Evolutionary conservation across 2,797 vertebrate genomes (phyloP), one percentile per base, ranked within the genome.

Genomic region (Rhodeus uyekii): DNA sequence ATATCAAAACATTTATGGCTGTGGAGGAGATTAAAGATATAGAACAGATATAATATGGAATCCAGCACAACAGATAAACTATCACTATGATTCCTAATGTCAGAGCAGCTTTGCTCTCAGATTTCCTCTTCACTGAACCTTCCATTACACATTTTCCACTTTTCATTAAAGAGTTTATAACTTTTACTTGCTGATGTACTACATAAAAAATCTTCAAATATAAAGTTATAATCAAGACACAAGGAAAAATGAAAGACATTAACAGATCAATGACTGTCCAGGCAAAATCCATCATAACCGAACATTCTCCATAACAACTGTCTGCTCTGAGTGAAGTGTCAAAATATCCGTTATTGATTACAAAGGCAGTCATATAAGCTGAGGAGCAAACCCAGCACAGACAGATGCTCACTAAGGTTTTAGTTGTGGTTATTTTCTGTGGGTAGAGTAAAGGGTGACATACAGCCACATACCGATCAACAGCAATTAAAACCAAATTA

Each of bases 51-150:
- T 9, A 78, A 3, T 39, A 19, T 0, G 77, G 76, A 14, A 78
- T 39, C 4, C 0, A 80, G 13, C 24, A 71, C 0, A 80, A 3
- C 50, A 80, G 50, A 71, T 80, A 44, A 71, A 24, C 50, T 0
- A 2, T 10, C 19, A 80, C 78, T 50, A 78, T 53, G 61, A 78
- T 55, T 29, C 76, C 76, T 53, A 78, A 53, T 48, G 76, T 78
- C 8, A 78, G n/a, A 19, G 76, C 63, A 53, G 63, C 76, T 38
- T 78, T 78, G 0, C 32, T 46, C 42, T 77, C 76, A 36, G 76
- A 65, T 50, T 50, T 78, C 8, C 29, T 65, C 39, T 0, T 78
- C 27, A 67, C 22, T 18, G 34, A 67, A 22, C 22, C 16, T 53
- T 53, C 14, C 1, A 0, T 67, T 44, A 44, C 42, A 44, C 42